Evolutionary conservation across 2,113 vertebrate species (phyloP), one percentile per base, ranked within the genome.

Genomic region (Callaeas wilsoni): DNA sequence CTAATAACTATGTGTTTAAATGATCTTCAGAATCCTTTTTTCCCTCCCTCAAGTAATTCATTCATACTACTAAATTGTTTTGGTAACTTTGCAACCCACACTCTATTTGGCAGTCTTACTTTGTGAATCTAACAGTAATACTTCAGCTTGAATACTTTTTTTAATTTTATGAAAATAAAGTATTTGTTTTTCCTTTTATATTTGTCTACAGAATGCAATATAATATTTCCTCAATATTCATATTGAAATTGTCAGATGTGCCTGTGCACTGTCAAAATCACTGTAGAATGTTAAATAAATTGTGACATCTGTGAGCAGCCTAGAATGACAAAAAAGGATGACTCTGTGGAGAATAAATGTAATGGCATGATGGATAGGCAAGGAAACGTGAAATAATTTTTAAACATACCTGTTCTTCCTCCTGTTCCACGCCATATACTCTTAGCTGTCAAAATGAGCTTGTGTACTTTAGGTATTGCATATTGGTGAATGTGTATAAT

Each of bases 211-310:
- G 59, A 85, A 80, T 89, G 20, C 65, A 86, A 78, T 88, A 63
- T 67, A 79, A 33, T 69, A 47, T 88, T 93, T 94, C 19, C 63
- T 70, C 44, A 65, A 20, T 63, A 88, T 68, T 92, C 56, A 30
- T 84, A 84, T 44, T 95, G 68, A 84, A 89, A 84, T 90, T 84
- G 37, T 93, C 79, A 93, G 82, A 86, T 84, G 44, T 95, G 41
- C 90, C 53, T 68, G 52, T 60, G 71, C 60, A 35, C 56, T 92
- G 78, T 96, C n/a, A 10, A 84, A 92, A 81, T 90, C 68, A 67
- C 12, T 93, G 47, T 33, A 60, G 82, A 92, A 86, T 74, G 22
- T 86, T 84, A 94, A 95, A 95, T 90, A 94, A 90, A 92, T 71
- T 92, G 39, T 94, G 68, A 64, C 70, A 59, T 62, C 37, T 89